Evolutionary conservation across 2,113 vertebrate species (phyloP).

Genomic region (Eupsittula cactorum): DNA sequence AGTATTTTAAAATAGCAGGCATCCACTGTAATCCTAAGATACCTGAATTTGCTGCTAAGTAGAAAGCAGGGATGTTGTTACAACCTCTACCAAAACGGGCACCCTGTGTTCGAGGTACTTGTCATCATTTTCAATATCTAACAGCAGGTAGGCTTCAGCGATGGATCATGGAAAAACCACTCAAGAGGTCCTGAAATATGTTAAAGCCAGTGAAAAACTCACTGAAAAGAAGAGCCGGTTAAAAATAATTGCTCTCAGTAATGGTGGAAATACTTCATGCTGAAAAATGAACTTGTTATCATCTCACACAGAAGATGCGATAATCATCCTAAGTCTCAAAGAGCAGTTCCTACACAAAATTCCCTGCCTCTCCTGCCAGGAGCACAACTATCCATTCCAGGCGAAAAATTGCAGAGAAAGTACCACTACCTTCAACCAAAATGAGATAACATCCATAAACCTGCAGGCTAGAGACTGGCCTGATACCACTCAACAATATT

Average conservation of each 20-base stretch:
- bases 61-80: neutral
- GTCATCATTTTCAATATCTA: neutral
- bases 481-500: neutral
- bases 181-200: neutral
- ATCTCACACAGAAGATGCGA: neutral
- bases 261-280: neutral
- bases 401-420: neutral
- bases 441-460: neutral
- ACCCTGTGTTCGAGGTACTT: neutral
- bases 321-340: neutral
- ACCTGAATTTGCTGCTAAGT: neutral
- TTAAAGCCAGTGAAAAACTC: neutral
- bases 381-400: neutral
- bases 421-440: neutral
- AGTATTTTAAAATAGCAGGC: neutral
- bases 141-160: neutral
- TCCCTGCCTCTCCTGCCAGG: neutral
- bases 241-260: neutral
- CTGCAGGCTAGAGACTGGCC: neutral
- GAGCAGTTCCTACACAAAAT: neutral
- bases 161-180: neutral
- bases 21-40: neutral
- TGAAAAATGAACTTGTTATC: conserved; percentile 35
- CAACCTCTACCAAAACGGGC: neutral
- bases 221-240: neutral